Evolutionary conservation across 2,797 vertebrate genomes (phyloP), one percentile per base, ranked within the genome.

Genomic region (Melanogrammus aeglefinus): DNA sequence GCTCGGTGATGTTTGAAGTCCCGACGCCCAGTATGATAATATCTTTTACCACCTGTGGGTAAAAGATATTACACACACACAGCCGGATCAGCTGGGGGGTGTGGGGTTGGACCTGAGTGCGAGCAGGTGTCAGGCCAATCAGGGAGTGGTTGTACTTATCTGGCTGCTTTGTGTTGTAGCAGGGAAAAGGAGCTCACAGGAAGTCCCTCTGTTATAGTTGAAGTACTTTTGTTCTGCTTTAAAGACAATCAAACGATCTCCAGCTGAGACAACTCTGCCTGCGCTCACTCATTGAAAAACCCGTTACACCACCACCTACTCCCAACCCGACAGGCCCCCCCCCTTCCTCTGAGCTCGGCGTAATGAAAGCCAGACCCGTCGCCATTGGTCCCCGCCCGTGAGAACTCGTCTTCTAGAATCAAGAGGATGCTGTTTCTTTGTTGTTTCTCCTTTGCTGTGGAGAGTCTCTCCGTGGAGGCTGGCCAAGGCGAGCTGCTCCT

Each of bases 41-140:
- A 75, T 80, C 72, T 83, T 83, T 83, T 87, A 86, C 87, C 80
- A n/a, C n/a, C n/a, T n/a, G n/a, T n/a, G n/a, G n/a, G n/a, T n/a
- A n/a, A n/a, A n/a, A n/a, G n/a, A n/a, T n/a, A n/a, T n/a, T n/a
- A n/a, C n/a, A n/a, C n/a, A n/a, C n/a, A n/a, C n/a, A n/a, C n/a
- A n/a, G n/a, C n/a, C n/a, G n/a, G n/a, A n/a, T n/a, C n/a, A n/a
- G n/a, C n/a, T n/a, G n/a, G n/a, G n/a, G n/a, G n/a, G n/a, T n/a
- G n/a, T n/a, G n/a, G n/a, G n/a, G n/a, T n/a, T n/a, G n/a, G n/a
- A n/a, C n/a, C n/a, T n/a, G n/a, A n/a, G n/a, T n/a, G n/a, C n/a
- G n/a, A n/a, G n/a, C n/a, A n/a, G n/a, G n/a, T n/a, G n/a, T n/a
- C n/a, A n/a, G n/a, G n/a, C n/a, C n/a, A n/a, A n/a, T n/a, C n/a